Evolutionary conservation across 2,888 invertebrate species (phyloP).

Genomic region (Pedicia rivosa): DNA sequence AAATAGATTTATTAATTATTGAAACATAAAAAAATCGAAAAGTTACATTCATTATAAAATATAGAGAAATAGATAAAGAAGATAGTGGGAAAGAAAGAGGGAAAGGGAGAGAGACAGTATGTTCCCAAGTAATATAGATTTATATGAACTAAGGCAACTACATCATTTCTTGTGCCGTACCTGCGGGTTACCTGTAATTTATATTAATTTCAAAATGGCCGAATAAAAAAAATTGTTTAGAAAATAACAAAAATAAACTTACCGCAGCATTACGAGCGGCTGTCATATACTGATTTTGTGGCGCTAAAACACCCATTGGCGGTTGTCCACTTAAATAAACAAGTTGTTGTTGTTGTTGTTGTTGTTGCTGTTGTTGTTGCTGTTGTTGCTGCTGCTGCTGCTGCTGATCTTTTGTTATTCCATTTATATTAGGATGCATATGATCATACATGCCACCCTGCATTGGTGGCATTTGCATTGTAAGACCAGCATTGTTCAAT

Average conservation of each 20-base stretch:
- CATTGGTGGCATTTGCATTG: conserved; percentile 25
- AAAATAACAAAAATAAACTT: conserved; percentile 18
- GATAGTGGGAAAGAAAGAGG: too few species aligned
- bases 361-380: conserved; percentile 13
- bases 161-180: too few species aligned
- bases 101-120: too few species aligned
- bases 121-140: too few species aligned
- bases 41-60: too few species aligned
- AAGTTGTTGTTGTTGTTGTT: conserved; percentile 23
- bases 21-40: too few species aligned
- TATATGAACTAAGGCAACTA: too few species aligned
- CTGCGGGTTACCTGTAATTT: too few species aligned
- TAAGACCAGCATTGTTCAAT: conserved; percentile 23
- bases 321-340: conserved; percentile 29
- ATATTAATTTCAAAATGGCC: too few species aligned
- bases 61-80: too few species aligned
- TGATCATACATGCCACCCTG: conserved; percentile 30
- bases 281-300: conserved; percentile 30
- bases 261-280: conserved; percentile 29
- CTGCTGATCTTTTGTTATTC: conserved; percentile 19
- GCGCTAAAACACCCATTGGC: conserved; percentile 26
- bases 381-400: conserved; percentile 18
- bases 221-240: too few species aligned
- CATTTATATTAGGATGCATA: conserved; percentile 22
- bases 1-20: too few species aligned